Conservation (phyloP, 2,113 vertebrate genomes). For the Eulemur rufifrons region DNA sequence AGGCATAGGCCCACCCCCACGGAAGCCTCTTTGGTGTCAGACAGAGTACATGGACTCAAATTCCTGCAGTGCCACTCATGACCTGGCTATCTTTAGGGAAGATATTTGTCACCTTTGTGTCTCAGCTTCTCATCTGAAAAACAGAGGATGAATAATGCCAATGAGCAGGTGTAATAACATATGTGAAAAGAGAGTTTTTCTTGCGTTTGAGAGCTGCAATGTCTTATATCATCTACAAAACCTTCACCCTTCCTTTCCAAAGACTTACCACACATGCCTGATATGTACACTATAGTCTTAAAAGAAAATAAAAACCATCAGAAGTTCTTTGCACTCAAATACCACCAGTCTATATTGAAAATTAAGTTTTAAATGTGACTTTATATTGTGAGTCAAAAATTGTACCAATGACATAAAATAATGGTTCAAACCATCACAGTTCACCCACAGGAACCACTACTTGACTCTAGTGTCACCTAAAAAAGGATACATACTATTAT, state of each 20-base stretch:
- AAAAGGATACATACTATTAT: not conserved
- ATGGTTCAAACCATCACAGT: not conserved
- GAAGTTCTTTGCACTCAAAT: not conserved
- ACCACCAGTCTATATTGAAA: not conserved
- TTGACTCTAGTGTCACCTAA: not conserved
- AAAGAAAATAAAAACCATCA: conserved; percentile 34
- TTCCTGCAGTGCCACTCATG: not conserved
- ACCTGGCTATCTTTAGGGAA: not conserved
- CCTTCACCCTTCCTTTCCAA: not conserved
- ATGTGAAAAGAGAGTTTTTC: not conserved
- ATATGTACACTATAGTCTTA: not conserved
- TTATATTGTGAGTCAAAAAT: not conserved
- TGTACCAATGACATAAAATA: not conserved
- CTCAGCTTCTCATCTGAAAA: not conserved
- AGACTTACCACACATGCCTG: not conserved
- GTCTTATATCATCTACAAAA: not conserved
- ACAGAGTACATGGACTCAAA: not conserved
- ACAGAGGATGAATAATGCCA: not conserved
- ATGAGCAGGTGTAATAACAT: not conserved
- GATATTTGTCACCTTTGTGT: not conserved
- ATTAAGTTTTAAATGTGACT: not conserved
- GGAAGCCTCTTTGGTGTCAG: not conserved
- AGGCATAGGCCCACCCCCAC: too few species aligned
- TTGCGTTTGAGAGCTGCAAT: not conserved
- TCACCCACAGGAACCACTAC: not conserved